Conservation (phyloP, 2,888 invertebrate genomes). For the Drosophila quasianomalipes region DNA sequence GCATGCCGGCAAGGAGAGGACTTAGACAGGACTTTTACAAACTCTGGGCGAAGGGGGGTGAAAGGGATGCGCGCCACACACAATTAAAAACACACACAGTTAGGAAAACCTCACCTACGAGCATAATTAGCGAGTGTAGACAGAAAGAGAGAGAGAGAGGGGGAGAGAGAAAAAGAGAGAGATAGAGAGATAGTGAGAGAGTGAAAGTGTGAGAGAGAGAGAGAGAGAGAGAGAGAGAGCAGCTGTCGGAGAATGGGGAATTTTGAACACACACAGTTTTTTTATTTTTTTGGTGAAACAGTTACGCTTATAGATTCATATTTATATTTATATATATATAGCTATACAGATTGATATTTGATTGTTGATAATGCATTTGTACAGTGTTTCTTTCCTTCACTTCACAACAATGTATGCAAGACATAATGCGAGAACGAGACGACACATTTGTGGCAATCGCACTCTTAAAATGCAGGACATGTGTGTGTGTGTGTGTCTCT, state of each 20-base stretch:
- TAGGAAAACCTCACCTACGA: constrained; percentile 34
- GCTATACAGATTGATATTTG: constrained; percentile 40
- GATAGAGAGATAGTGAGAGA: constrained; percentile 11
- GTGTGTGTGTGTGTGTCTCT: constrained; percentile 17
- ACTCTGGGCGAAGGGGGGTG: constrained; percentile 2
- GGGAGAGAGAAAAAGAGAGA: background rate
- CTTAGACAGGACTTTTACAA: constrained; percentile 30
- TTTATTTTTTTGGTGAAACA: constrained; percentile 33
- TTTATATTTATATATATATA: constrained; percentile 13
- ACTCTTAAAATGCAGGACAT: constrained; percentile 28
- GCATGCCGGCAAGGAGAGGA: constrained; percentile 10
- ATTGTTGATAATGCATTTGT: constrained; percentile 48
- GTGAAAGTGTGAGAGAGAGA: background rate
- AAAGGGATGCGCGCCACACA: constrained; percentile 37
- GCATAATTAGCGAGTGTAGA: constrained; percentile 38
- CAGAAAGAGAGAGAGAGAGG: constrained; percentile 3
- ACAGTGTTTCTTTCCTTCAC: constrained; percentile 40
- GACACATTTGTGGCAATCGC: constrained; percentile 45
- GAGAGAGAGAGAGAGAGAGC: constrained; percentile 32
- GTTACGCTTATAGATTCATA: constrained; percentile 42
- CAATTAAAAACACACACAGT: constrained; percentile 24
- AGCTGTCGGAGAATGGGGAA: constrained; percentile 40
- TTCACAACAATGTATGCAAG: constrained; percentile 31
- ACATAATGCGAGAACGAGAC: constrained; percentile 53
- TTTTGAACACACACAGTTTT: constrained; percentile 19